Evolutionary conservation across 1,140 invertebrate genomes (phyloP), one percentile per base, ranked within the genome.

Genomic region (Varroa destructor): DNA sequence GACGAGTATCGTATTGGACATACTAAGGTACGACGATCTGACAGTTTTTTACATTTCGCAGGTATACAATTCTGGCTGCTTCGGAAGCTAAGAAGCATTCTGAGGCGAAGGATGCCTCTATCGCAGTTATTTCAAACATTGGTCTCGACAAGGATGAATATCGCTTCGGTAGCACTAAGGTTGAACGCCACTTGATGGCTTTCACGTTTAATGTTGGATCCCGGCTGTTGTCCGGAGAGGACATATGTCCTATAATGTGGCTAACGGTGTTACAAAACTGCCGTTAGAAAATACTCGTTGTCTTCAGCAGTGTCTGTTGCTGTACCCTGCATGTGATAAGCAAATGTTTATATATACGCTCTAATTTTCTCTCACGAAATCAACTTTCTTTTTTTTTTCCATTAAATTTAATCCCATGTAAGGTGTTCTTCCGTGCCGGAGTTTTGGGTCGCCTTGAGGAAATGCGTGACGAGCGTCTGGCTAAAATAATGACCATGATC

Each of bases 341-440:
- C 25, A 25, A 25, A 25, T 25, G 25, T 25, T 25, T 25, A 25
- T 25, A 25, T 25, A 25, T 25, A 25, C 25, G 25, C 25, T 25
- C 25, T 25, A 25, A 25, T 25, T 25, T 25, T 25, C 25, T 25
- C 25, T 25, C 25, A 25, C 25, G 25, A 25, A 25, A 25, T 25
- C 25, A 25, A 25, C 25, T 25, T 25, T 25, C 25, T 25, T 25
- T 25, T 25, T 25, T 25, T 25, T 25, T 51, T 5, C 8, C 46
- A 51, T 51, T 51, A 25, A 25, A 51, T 51, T 56, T 54, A 72
- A 51, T 42, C 25, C 36, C 36, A 3, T 55, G 61, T 79, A 83
- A 95, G 91, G 91, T 96, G 80, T 99, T 99, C 89, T 99, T 99
- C 91, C 90, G 95, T 79, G 97, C 97, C 79, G 97, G 97, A 87